Base-by-base conservation (phyloP, 2,888 invertebrate genomes). In the Drosophila meridionalis region DNA sequence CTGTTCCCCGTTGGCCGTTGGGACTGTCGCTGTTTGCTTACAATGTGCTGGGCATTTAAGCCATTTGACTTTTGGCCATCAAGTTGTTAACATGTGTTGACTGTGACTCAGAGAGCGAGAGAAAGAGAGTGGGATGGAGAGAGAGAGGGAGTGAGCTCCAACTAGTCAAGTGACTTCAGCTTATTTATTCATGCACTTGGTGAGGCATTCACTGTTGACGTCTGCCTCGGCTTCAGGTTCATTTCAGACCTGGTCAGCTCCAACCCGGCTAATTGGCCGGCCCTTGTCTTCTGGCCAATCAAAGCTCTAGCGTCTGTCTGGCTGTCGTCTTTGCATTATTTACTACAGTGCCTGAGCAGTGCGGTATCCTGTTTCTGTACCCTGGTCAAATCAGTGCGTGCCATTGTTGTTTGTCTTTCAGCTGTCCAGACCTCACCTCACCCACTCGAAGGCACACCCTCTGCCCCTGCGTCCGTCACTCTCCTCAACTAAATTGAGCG, bases 101-200 rank as follows among this genome's bases (percentile, higher is more conserved):
- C 74, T 81, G 70, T 57, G 77, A 69, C 58, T 62, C 14, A 9
- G 55, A 38, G 36, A 26, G 11, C 7, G 53, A 3, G 36, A 12
- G 12, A 20, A 36, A 48, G 32, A 52, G 34, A 52, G 34, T 34
- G 20, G 20, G 20, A 20, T 20, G 20, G 52, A 11, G 48, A 42
- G 28, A 12, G 9, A 8, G n/a, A 8, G 45, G 40, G 28, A 63
- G 45, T 50, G 40, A 30, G 56, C 59, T 60, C 14, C 47, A 60
- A 69, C 64, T 64, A 69, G 71, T 80, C 78, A 85, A 85, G 85
- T 82, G 83, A 68, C 83, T 80, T 88, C 62, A 72, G 74, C 78
- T 89, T 89, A 87, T 87, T 87, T 87, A 87, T 87, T 87, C 89
- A 87, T 87, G 87, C 79, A 87, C 89, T 86, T 87, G 82, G 78